Evolutionary conservation across 1,140 invertebrate genomes (phyloP).

Genomic region (Leptopilina boulardi): DNA sequence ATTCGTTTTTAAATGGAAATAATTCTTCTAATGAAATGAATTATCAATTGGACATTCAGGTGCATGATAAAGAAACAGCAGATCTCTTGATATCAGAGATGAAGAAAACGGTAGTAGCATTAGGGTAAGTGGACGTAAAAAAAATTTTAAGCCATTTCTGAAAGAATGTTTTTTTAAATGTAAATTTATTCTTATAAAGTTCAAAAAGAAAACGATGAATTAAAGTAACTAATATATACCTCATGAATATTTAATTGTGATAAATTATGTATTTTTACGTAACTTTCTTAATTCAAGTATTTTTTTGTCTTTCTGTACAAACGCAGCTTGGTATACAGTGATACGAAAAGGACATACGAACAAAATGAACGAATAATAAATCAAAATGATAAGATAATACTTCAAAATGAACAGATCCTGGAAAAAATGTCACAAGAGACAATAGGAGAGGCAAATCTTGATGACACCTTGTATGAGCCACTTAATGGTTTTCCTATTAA

Average conservation of each 20-base stretch:
- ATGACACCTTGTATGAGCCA: not conserved
- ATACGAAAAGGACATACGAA: too few species aligned
- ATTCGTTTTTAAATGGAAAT: not conserved
- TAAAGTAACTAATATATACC: too few species aligned
- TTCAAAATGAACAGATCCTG: not conserved
- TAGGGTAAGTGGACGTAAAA: not conserved
- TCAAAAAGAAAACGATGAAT: too few species aligned
- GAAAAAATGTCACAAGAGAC: not conserved
- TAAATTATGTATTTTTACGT: not conserved
- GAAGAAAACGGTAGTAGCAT: not conserved
- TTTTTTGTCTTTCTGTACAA: not conserved
- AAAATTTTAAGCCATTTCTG: not conserved
- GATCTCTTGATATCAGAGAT: not conserved
- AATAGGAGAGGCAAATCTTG: not conserved
- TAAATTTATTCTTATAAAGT: too few species aligned
- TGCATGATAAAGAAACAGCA: not conserved
- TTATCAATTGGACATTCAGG: not conserved
- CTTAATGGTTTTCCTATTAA: not conserved
- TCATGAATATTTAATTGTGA: too few species aligned
- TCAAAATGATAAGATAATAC: not conserved
- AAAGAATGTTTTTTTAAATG: too few species aligned
- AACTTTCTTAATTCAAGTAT: not conserved
- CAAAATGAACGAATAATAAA: too few species aligned
- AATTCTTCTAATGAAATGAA: not conserved
- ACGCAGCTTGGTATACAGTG: not conserved